Base-by-base conservation (phyloP, 2,797 vertebrate genomes). In the Spondyliosoma cantharus region DNA sequence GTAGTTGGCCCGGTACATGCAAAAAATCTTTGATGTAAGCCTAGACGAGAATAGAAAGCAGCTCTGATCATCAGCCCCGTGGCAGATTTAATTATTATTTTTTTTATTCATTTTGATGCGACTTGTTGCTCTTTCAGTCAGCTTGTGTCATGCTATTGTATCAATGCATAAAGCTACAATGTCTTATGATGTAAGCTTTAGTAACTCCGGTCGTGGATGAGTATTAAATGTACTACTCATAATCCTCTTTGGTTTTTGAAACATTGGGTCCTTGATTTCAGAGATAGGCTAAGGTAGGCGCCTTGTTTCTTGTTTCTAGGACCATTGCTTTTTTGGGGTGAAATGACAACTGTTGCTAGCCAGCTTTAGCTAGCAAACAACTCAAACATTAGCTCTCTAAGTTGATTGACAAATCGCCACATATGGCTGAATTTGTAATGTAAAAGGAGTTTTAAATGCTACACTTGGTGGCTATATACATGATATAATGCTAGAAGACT, bases 11-110 rank as follows among this genome's bases (percentile, higher is more conserved):
- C 8, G 37, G 37, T 48, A 45, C 69, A 74, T 62, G 80, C 45
- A 62, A 32, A 50, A 56, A 53, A 17, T 63, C 45, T 89, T 87
- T 83, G 42, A 83, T 85, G 75, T 76, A 24, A 66, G 70, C 57
- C n/a, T n/a, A 74, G 65, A 80, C 4, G 9, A 42, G 71, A 71
- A 85, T 8, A 83, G 62, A 78, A 27, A 16, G 57, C 62, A 63
- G 46, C 27, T 16, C 53, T 74, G 48, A 82, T 75, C 58, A 80
- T 75, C 78, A 74, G 29, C 32, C 43, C 59, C 7, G 37, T 69
- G 61, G 63, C 45, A 59, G 57, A 14, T 56, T 74, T 12, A 0
- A 3, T 4, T 29, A 29, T 37, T 37, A 42, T 43, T 53, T 32
- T 43, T 20, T 29, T 29, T 25, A 50, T 60, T 63, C n/a, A 20